These are phyloP conservation scores for Mellilla xanthometata DNA, from an alignment of 2,888 invertebrate species.

Conservation along the genomic window DNA sequence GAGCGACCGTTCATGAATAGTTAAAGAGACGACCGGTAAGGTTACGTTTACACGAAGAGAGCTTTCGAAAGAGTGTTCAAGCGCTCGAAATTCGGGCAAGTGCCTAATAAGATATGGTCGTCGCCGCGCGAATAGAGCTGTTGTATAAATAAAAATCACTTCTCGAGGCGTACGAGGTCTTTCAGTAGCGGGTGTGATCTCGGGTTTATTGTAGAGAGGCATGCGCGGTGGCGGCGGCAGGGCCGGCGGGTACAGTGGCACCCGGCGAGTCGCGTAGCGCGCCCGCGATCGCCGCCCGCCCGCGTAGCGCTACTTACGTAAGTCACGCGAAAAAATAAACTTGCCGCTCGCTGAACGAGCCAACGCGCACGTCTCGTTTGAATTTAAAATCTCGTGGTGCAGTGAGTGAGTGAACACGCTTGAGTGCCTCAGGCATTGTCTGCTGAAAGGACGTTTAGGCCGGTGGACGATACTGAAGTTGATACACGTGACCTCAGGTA, in stretches of 20 bases:
- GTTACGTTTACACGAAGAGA: slow-evolving; percentile 22
- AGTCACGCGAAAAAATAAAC: slow-evolving; percentile 51
- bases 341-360: slow-evolving; percentile 22
- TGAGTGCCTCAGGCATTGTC: slow-evolving; percentile 18
- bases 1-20: slow-evolving; percentile 63
- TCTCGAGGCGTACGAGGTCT: slow-evolving; percentile 53
- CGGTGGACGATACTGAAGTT: slow-evolving; percentile 20
- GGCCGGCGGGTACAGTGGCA: slow-evolving; percentile 54
- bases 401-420: slow-evolving; percentile 24
- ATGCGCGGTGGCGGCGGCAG: slow-evolving; percentile 63
- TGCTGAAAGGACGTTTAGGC: slow-evolving; percentile 4
- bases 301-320: slow-evolving; percentile 64
- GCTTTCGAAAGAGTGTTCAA: slow-evolving; percentile 24
- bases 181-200: slow-evolving; percentile 63
- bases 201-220: slow-evolving; percentile 66
- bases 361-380: slow-evolving; percentile 28
- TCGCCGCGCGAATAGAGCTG: slow-evolving; percentile 39
- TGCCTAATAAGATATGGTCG: slow-evolving; percentile 19
- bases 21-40: slow-evolving; percentile 47
- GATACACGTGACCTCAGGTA: slow-evolving; percentile 22
- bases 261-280: slow-evolving; percentile 52
- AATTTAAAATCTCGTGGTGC: slow-evolving; percentile 19
- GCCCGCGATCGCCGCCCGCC: slow-evolving; percentile 43
- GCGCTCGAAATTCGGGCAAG: slow-evolving; percentile 29
- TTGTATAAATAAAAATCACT: slow-evolving; percentile 64